Percentiles rank a stretch among this genome's conserved stretches.
Conservation (phyloP, 2,888 invertebrate species). For the Habrosyne pyritoides region DNA sequence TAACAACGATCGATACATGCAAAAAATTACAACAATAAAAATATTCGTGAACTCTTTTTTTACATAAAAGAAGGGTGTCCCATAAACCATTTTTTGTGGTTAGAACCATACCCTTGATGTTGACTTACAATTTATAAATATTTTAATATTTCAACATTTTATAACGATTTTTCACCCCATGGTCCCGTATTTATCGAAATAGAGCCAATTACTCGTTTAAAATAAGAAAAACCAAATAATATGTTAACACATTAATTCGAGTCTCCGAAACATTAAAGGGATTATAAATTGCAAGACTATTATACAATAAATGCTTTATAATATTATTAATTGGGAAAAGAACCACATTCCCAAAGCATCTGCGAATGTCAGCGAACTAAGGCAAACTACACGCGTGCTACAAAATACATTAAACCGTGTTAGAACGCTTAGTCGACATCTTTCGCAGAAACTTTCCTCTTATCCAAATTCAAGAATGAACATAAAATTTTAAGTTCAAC, state of each 20-base stretch:
- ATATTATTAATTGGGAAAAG: slow-evolving; percentile 44
- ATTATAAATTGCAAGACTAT: slow-evolving; percentile 3
- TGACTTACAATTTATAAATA: slow-evolving; percentile 34
- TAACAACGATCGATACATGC: slow-evolving; percentile 57
- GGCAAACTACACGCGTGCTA: slow-evolving; percentile 5
- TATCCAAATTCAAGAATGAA: not conserved
- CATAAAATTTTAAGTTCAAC: not conserved
- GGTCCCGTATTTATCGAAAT: no score
- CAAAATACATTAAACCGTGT: not conserved
- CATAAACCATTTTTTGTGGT: slow-evolving; percentile 55
- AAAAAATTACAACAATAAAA: slow-evolving; percentile 37
- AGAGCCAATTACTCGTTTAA: no score
- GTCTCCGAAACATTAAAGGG: slow-evolving; percentile 7
- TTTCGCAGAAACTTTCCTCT: not conserved
- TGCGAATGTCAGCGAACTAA: slow-evolving; percentile 23
- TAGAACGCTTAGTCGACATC: not conserved
- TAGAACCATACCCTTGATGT: slow-evolving; percentile 54
- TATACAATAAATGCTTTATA: slow-evolving; percentile 63
- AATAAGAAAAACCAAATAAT: not conserved
- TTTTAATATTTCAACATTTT: no score
- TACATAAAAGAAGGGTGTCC: slow-evolving; percentile 45
- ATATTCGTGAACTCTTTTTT: slow-evolving; percentile 7
- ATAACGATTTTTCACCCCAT: no score
- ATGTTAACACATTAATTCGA: no score
- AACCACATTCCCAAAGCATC: slow-evolving; percentile 46